These are phyloP conservation scores for Pteronotus mesoamericanus DNA, from an alignment of 2,797 vertebrate species.

Conservation along the genomic window DNA sequence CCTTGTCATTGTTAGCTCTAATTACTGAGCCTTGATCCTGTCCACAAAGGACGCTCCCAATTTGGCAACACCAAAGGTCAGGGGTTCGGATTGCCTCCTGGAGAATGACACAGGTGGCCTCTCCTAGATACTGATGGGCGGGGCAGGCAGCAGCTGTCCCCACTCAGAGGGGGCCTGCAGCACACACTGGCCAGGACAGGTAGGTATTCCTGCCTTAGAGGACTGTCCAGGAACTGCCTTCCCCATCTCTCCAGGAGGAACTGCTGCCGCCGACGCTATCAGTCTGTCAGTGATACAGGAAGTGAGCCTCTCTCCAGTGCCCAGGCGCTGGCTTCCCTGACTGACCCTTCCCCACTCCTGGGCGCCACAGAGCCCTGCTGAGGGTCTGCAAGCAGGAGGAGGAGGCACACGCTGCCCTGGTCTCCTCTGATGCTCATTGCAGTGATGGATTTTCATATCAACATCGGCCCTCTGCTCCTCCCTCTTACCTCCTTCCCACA, in stretches of 20 bases:
- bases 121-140: neutral
- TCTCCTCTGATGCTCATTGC: neutral
- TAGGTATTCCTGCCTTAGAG: neutral
- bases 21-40: neutral
- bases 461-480: neutral
- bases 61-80: slow-evolving; percentile 44
- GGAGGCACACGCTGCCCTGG: neutral
- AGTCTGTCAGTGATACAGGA: neutral
- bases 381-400: neutral
- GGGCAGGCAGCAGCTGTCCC: neutral
- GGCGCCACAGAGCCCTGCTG: neutral
- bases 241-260: neutral
- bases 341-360: neutral
- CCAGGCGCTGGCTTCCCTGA: neutral
- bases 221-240: neutral
- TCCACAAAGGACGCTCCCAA: neutral
- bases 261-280: neutral
- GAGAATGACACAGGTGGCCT: neutral
- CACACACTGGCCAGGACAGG: neutral
- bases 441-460: neutral
- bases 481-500: neutral
- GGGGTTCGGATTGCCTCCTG: neutral
- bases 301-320: neutral
- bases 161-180: neutral
- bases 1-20: neutral